Conservation (phyloP, 2,888 invertebrate species). For the Drosophila meridiana region DNA sequence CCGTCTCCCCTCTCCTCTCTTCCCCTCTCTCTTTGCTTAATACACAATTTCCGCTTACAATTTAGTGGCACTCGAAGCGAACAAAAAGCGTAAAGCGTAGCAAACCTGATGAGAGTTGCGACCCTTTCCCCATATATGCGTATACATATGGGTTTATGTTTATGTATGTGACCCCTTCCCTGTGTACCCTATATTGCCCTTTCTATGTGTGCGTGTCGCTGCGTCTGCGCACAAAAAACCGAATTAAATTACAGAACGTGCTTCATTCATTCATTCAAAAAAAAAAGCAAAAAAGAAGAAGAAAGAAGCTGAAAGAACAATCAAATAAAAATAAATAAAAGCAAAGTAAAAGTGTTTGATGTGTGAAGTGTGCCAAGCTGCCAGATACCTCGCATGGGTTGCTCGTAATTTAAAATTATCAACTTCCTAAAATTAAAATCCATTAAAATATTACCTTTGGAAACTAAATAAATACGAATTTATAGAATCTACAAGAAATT, state of each 20-base stretch:
- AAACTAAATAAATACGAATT: neutral
- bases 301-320: slow-evolving; percentile 19
- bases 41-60: slow-evolving; percentile 79
- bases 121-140: slow-evolving; percentile 36
- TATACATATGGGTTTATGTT: neutral
- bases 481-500: neutral
- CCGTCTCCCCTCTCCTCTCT: neutral
- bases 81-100: slow-evolving; percentile 25
- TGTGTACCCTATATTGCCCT: slow-evolving; percentile 2
- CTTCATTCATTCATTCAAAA: slow-evolving; percentile 40
- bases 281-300: slow-evolving; percentile 15
- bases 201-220: slow-evolving; percentile 33
- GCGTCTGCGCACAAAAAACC: slow-evolving; percentile 73
- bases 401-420: neutral
- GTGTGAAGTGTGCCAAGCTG: neutral
- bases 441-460: neutral
- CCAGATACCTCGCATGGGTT: slow-evolving; percentile 8
- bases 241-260: slow-evolving; percentile 80
- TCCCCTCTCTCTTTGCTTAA: slow-evolving; percentile 55
- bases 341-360: slow-evolving; percentile 30
- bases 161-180: slow-evolving; percentile 6
- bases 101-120: slow-evolving; percentile 62
- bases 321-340: slow-evolving; percentile 35
- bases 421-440: neutral
- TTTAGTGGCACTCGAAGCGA: slow-evolving; percentile 59